phyloP scores from a whole-genome alignment of 92 coral and sea anemone species.

The Virgularia gustaviana region DNA sequence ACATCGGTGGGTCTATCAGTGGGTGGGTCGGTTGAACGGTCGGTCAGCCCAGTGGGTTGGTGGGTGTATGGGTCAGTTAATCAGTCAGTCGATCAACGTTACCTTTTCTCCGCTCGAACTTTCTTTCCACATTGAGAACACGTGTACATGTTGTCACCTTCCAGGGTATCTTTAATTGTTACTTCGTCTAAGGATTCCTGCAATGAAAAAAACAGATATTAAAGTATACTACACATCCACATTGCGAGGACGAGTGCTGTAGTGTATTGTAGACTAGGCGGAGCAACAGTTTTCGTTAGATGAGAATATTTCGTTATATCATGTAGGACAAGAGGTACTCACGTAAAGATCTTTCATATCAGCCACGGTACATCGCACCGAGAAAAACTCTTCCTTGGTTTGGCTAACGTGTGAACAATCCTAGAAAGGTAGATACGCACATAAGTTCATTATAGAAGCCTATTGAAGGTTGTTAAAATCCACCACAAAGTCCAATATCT shows the following conservation, averaged over 20 bases:
- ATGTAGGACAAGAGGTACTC: constrained; percentile 46
- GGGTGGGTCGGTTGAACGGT: too few relatives aligned
- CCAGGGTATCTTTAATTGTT: constrained; percentile 91
- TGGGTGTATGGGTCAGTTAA: not conserved
- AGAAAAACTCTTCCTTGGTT: constrained; percentile 92
- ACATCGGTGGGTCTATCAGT: too few relatives aligned
- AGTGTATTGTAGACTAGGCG: not conserved
- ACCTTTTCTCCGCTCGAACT: constrained; percentile 98
- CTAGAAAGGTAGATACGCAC: too few relatives aligned
- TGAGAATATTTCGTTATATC: not conserved
- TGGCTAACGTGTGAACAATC: constrained; percentile 97
- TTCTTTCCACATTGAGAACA: constrained; percentile 99
- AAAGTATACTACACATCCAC: too few relatives aligned
- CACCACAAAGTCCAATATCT: too few relatives aligned
- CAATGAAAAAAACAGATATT: not conserved
- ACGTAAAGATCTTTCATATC: constrained; percentile 99
- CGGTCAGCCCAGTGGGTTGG: not conserved
- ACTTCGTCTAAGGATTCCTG: constrained; percentile 98
- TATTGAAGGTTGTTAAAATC: too few relatives aligned
- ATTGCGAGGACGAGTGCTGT: too few relatives aligned
- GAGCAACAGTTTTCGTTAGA: not conserved
- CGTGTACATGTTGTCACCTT: constrained; percentile 98
- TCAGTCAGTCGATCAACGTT: not conserved
- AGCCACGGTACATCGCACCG: constrained; percentile 94
- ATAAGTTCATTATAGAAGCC: too few relatives aligned